A percentile compares a stretch with the other conserved stretches of the same genome.
Conservation (phyloP, 2,113 vertebrate species). For the Gracilinanus agilis region DNA sequence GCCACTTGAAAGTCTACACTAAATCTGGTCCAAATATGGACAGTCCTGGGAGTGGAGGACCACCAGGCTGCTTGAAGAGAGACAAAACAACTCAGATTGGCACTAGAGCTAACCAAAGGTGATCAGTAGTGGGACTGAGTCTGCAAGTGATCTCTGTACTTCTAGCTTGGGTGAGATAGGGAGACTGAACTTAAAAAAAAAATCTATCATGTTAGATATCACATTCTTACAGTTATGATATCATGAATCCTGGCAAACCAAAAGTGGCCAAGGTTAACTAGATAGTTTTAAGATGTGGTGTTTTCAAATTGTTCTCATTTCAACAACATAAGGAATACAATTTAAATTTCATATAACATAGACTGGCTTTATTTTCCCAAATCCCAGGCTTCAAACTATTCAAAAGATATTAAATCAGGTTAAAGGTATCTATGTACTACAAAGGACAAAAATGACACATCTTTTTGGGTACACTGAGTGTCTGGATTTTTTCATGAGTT, state of each 20-base stretch:
- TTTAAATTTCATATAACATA: conserved; percentile 27
- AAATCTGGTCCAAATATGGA: neutral
- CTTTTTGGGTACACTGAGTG: conserved; percentile 44
- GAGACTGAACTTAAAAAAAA: neutral
- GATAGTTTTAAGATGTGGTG: neutral
- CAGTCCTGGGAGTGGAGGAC: neutral
- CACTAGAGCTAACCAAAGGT: neutral
- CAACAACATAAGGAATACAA: conserved; percentile 27
- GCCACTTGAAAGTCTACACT: neutral
- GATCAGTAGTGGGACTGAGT: neutral
- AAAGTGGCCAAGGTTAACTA: neutral
- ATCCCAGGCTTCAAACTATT: conserved; percentile 3
- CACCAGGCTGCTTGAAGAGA: neutral
- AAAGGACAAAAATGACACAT: neutral
- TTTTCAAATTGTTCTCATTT: conserved; percentile 43
- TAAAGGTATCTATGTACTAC: conserved; percentile 1
- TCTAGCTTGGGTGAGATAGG: neutral
- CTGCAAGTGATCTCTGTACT: neutral
- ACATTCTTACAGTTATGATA: neutral
- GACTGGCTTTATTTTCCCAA: conserved; percentile 40
- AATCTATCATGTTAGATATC: neutral
- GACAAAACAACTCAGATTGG: neutral
- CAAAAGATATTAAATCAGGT: conserved; percentile 19
- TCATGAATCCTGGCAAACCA: conserved; percentile 24
- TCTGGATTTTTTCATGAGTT: conserved; percentile 21